Percentiles rank a stretch among this genome's conserved stretches.
Evolutionary conservation across 37 sponge, comb jelly and placozoan species (phyloP).

Genomic region (Eunapius fragilis): DNA sequence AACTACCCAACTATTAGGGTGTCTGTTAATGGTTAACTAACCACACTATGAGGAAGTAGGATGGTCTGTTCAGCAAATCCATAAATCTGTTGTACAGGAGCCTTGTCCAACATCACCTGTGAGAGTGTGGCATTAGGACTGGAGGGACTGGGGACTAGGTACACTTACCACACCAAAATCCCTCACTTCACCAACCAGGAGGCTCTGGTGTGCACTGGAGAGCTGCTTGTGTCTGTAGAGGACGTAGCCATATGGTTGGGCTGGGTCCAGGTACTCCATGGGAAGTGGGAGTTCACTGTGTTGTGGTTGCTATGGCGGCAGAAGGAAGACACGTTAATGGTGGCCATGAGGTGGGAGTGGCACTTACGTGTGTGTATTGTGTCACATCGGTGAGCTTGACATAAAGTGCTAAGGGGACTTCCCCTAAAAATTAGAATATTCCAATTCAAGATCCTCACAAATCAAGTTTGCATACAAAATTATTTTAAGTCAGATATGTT

Average conservation of each 20-base stretch:
- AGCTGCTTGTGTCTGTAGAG: constrained; percentile 66
- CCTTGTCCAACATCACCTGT: background rate
- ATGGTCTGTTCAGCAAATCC: background rate
- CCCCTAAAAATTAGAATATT: too few relatives aligned
- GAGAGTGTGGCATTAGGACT: background rate
- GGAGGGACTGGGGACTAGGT: background rate
- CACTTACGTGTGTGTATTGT: constrained; percentile 33
- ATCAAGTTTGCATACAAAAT: too few relatives aligned
- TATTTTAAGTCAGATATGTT: too few relatives aligned
- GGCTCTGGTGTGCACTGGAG: background rate
- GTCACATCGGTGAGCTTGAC: constrained; percentile 6
- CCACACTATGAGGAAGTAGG: background rate
- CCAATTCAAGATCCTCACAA: too few relatives aligned
- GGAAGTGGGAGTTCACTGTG: constrained; percentile 32
- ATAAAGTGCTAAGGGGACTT: constrained; percentile 31
- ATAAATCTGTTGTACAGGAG: constrained; percentile 6
- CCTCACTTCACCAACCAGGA: constrained; percentile 49
- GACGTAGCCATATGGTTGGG: constrained; percentile 84
- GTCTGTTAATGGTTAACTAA: background rate
- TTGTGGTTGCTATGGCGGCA: constrained; percentile 34
- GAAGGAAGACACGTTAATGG: background rate
- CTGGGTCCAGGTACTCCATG: constrained; percentile 80
- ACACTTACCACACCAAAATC: constrained; percentile 81
- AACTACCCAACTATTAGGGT: too few relatives aligned
- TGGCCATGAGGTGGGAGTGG: background rate